Evolutionary conservation across 2,888 invertebrate species (phyloP), one percentile per base, ranked within the genome.

Genomic region (Oligia latruncula): DNA sequence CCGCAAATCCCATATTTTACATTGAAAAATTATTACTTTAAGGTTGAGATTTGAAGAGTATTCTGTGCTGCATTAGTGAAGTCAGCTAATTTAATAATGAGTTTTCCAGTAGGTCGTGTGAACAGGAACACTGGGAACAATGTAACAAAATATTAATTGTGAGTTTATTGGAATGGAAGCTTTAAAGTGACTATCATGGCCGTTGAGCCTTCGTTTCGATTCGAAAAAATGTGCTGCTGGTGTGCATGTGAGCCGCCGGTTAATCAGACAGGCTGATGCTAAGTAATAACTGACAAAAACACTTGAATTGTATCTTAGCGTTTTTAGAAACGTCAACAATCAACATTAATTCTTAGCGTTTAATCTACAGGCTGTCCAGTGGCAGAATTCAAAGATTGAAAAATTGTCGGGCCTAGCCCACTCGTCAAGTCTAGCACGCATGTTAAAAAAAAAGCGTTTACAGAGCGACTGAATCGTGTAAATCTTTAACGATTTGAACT

Each of bases 31-130:
- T 62, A 35, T 64, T 52, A 52, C 0, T 35, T 1, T 52, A 49
- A 13, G 35, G 4, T 60, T 55, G 60, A 67, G 62, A 64, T 52
- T n/a, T 71, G 52, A 52, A 23, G 52, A 60, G 23, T 66, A 4
- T 17, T 60, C 17, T 11, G 17, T 71, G 13, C 20, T 62, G 60
- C 64, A 62, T 49, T 49, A 1, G 5, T 68, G 11, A 68, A 46
- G 40, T 49, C 23, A 29, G 35, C 78, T 88, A 88, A n/a, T n/a
- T n/a, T n/a, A n/a, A 13, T 68, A 83, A 55, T 79, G 46, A 43
- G 15, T 13, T 20, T 80, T 75, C 80, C 81, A 78, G 76, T 81
- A 72, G 43, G 23, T 23, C 4, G 35, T 55, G 75, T 87, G 78
- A 11, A 20, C 40, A 29, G 80, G 79, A 55, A 46, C 6, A 72